Conservation (phyloP, 2,113 vertebrate species). For the Amazona guildingii region DNA sequence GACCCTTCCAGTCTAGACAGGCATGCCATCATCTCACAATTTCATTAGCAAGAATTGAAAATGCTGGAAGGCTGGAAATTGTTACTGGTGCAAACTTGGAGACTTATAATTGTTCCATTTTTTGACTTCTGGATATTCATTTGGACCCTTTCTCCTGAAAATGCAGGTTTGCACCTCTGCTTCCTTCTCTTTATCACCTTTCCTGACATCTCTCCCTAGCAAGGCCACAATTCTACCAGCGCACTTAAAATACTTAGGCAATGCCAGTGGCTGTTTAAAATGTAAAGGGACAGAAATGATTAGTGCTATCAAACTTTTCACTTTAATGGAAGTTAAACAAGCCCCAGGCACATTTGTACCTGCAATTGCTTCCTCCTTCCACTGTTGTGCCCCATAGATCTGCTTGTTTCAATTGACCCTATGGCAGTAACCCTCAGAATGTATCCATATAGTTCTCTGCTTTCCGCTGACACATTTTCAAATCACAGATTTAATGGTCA, state of each 20-base stretch:
- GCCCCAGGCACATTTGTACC: constrained; percentile 40
- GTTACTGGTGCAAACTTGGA: background rate
- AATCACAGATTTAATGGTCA: constrained; percentile 15
- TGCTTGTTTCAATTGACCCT: constrained; percentile 66
- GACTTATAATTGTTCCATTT: background rate
- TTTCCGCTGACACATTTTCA: constrained; percentile 43
- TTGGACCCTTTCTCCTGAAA: background rate
- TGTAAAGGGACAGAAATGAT: constrained; percentile 44
- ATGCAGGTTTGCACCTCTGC: background rate
- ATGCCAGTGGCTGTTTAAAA: constrained; percentile 37
- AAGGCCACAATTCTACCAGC: background rate
- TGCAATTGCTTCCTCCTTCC: constrained; percentile 41
- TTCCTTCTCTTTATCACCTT: background rate
- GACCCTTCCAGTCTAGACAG: background rate
- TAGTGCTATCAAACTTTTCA: constrained; percentile 49
- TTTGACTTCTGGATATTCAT: constrained; percentile 4
- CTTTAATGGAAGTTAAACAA: constrained; percentile 49
- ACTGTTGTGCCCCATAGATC: constrained; percentile 44
- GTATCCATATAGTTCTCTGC: background rate
- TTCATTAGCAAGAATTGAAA: background rate
- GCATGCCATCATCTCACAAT: background rate
- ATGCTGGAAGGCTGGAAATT: background rate
- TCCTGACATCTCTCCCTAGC: background rate
- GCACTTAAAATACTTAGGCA: constrained; percentile 5
- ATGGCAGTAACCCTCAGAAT: constrained; percentile 51